Conservation (phyloP, 2,888 invertebrate species). For the Cartodere bifasciata region DNA sequence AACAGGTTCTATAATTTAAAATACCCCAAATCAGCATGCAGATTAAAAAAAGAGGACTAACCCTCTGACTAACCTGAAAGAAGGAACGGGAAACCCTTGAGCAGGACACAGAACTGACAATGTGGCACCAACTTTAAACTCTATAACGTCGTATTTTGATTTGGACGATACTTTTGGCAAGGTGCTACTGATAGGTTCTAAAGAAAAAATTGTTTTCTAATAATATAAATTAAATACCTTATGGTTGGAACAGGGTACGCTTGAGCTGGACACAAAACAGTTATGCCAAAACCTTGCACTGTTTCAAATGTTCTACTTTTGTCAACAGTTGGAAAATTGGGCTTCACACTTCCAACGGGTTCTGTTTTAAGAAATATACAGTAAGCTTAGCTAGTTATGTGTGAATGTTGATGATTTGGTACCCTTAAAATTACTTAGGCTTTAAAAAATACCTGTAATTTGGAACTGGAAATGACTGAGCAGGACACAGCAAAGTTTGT, state of each 20-base stretch:
- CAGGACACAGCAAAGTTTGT: constrained; percentile 48
- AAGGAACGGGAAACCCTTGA: constrained; percentile 52
- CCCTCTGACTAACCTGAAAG: constrained; percentile 44
- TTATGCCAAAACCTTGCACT: constrained; percentile 40
- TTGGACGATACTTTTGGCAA: constrained; percentile 36
- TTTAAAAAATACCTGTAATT: constrained; percentile 49
- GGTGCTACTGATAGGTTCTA: constrained; percentile 41
- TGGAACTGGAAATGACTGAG: constrained; percentile 54
- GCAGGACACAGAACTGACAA: constrained; percentile 55
- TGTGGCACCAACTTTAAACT: constrained; percentile 22
- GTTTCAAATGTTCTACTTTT: constrained; percentile 49
- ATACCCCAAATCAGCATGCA: not conserved
- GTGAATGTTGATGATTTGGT: not conserved
- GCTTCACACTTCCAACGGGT: constrained; percentile 47
- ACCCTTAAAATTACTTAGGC: not conserved
- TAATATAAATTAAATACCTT: too few species aligned
- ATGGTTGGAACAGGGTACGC: constrained; percentile 61
- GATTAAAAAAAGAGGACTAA: too few species aligned
- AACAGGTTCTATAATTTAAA: constrained; percentile 25
- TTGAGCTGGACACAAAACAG: constrained; percentile 61
- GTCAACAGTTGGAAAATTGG: constrained; percentile 51
- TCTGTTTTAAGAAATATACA: constrained; percentile 32
- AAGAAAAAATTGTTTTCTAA: constrained; percentile 3
- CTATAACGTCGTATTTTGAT: constrained; percentile 30
- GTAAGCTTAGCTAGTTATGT: not conserved